Evolutionary conservation across 1,140 invertebrate species (phyloP).

Genomic region (Condylostylus longicornis): DNA sequence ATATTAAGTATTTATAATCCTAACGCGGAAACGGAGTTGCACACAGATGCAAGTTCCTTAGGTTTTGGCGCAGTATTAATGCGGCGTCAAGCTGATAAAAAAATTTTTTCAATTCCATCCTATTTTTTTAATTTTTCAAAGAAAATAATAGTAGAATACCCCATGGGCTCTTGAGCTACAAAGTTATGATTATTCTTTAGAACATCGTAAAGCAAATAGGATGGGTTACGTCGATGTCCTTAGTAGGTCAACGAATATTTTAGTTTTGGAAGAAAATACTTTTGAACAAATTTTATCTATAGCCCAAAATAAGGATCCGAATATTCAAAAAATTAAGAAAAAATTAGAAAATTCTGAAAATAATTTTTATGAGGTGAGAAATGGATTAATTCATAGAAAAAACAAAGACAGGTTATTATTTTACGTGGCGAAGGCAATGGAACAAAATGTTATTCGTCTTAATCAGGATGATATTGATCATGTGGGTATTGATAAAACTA

Average conservation of each 20-base stretch:
- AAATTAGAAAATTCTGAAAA: constrained; percentile 5
- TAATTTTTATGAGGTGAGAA: constrained; percentile 6
- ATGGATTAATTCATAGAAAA: constrained; percentile 5
- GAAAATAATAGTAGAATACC: constrained; percentile 19
- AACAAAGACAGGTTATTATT: constrained; percentile 9
- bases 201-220: constrained; percentile 11
- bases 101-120: constrained; percentile 21
- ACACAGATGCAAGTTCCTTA: constrained; percentile 14
- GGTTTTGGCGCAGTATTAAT: constrained; percentile 21
- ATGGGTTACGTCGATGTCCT: constrained; percentile 23
- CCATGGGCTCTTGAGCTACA: constrained; percentile 19
- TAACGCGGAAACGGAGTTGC: constrained; percentile 18
- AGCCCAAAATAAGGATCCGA: constrained; percentile 5
- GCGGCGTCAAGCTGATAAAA: constrained; percentile 14
- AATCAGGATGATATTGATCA: constrained; percentile 20
- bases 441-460: constrained; percentile 9
- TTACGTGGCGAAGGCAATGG: constrained; percentile 16
- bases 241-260: constrained; percentile 11
- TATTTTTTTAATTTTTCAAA: constrained; percentile 32
- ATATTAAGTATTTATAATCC: constrained; percentile 23
- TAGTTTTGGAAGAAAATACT: constrained; percentile 4
- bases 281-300: constrained; percentile 8
- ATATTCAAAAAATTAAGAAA: constrained; percentile 3
- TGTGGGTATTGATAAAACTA: constrained; percentile 14
- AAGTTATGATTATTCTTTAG: constrained; percentile 7